Conservation (phyloP, 2,888 invertebrate genomes). For the Cheilosia impressa region DNA sequence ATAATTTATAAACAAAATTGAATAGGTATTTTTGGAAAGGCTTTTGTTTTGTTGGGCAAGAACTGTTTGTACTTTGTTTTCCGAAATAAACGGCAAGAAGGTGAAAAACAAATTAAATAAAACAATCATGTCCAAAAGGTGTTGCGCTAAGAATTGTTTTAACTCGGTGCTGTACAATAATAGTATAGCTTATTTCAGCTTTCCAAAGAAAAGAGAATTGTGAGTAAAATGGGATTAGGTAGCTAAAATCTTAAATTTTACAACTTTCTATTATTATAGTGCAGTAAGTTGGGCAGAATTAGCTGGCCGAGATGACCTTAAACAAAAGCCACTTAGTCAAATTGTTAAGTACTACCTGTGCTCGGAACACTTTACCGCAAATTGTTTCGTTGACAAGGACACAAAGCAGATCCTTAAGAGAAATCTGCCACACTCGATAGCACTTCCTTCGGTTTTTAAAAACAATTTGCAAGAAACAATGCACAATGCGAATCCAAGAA, state of each 20-base stretch:
- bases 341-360: constrained; percentile 64
- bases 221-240: constrained; percentile 46
- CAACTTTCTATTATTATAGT: constrained; percentile 24
- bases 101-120: not conserved
- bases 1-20: too few species aligned
- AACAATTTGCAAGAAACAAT: constrained; percentile 68
- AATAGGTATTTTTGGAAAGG: too few species aligned
- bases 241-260: not conserved
- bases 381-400: constrained; percentile 54
- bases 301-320: constrained; percentile 57
- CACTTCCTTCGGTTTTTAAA: constrained; percentile 64
- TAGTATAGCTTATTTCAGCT: constrained; percentile 74
- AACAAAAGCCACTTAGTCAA: constrained; percentile 41
- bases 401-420: constrained; percentile 35
- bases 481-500: constrained; percentile 52
- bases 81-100: not conserved
- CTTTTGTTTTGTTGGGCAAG: too few species aligned
- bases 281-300: constrained; percentile 57
- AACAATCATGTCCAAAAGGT: constrained; percentile 74
- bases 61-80: too few species aligned
- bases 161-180: constrained; percentile 74
- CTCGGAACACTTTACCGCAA: constrained; percentile 63
- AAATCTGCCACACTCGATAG: constrained; percentile 61
- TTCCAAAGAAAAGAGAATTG: constrained; percentile 76
- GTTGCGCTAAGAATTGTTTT: constrained; percentile 76